phyloP scores from a whole-genome alignment of 2,888 invertebrate species.

The Nipponacmea schrenckii region DNA sequence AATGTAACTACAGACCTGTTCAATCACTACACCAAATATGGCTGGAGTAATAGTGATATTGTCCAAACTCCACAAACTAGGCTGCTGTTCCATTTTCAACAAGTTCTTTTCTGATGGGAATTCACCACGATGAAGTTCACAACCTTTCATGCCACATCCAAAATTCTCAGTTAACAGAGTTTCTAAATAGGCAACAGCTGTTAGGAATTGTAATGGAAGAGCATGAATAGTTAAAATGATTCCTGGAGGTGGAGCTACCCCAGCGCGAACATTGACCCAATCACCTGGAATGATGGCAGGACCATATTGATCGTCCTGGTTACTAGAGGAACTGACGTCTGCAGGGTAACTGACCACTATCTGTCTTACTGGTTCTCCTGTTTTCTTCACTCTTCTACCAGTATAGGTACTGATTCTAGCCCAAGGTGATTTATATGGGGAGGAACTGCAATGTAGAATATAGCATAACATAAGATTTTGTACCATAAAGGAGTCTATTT shows the following conservation, averaged over 20 bases:
- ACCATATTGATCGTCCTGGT: constrained; percentile 60
- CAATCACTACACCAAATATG: constrained; percentile 54
- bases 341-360: constrained; percentile 64
- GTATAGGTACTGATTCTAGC: constrained; percentile 63
- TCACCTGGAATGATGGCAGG: constrained; percentile 64
- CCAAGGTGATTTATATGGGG: constrained; percentile 64
- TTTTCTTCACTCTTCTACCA: constrained; percentile 63
- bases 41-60: constrained; percentile 58
- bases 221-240: constrained; percentile 63
- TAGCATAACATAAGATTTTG: constrained; percentile 3
- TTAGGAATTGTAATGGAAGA: constrained; percentile 65
- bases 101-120: constrained; percentile 28
- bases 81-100: constrained; percentile 38
- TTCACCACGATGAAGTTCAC: constrained; percentile 34
- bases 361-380: constrained; percentile 60
- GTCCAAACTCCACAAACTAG: constrained; percentile 57
- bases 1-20: constrained; percentile 60
- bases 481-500: too few relatives aligned
- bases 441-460: constrained; percentile 45
- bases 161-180: constrained; percentile 58
- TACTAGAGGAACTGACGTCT: constrained; percentile 55
- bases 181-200: constrained; percentile 66
- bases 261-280: constrained; percentile 50
- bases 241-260: constrained; percentile 63
- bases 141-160: constrained; percentile 55